phyloP scores from a whole-genome alignment of 2,888 invertebrate species.

The Ophraella communa region DNA sequence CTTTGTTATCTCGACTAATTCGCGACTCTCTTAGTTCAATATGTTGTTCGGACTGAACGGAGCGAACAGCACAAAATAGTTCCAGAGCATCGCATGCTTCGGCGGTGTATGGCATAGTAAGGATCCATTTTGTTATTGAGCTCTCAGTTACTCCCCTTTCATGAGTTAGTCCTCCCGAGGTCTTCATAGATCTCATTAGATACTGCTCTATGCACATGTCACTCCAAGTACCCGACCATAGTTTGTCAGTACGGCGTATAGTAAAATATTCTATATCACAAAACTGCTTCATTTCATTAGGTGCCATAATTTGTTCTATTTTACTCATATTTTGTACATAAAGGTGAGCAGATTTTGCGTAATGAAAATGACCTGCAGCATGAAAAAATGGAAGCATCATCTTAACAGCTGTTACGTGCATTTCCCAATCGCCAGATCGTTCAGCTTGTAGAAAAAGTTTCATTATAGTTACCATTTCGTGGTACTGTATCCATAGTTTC shows the following conservation, averaged over 20 bases:
- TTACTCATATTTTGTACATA: constrained; percentile 9
- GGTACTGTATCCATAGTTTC: too few species aligned
- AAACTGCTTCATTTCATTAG: too few species aligned
- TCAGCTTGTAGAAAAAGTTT: constrained; percentile 2
- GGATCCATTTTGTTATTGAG: too few species aligned
- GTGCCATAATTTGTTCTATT: constrained; percentile 3
- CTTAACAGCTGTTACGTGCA: background rate
- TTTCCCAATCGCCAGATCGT: background rate
- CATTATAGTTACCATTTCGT: constrained; percentile 6
- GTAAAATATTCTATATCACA: constrained; percentile 1
- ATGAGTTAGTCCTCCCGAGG: too few species aligned
- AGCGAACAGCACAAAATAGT: constrained; percentile 10
- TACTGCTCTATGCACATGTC: too few species aligned
- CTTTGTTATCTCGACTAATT: constrained; percentile 5
- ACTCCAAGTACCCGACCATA: too few species aligned
- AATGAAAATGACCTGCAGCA: constrained; percentile 1
- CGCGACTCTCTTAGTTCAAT: constrained; percentile 9
- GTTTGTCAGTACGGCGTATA: constrained; percentile 1
- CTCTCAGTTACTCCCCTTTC: too few species aligned
- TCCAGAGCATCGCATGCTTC: constrained; percentile 5
- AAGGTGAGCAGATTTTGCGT: constrained; percentile 9
- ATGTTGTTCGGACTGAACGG: constrained; percentile 7
- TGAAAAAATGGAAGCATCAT: constrained; percentile 8
- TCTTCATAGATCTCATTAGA: constrained; percentile 6
- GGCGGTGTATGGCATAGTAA: constrained; percentile 3